Evolutionary conservation across 2,888 invertebrate genomes (phyloP).

Genomic region (Drosophila aldrichi): DNA sequence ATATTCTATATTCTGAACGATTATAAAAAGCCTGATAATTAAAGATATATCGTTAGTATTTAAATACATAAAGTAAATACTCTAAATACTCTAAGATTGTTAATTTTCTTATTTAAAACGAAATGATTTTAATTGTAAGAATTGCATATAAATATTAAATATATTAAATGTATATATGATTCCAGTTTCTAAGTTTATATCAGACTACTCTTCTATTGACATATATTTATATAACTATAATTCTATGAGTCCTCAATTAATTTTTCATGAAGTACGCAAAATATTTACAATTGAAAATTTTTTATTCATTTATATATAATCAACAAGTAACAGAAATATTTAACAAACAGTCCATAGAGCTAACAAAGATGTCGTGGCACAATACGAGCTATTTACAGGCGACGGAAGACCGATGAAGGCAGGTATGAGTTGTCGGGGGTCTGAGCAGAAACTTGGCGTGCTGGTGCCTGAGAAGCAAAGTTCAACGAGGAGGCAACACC

Average conservation of each 20-base stretch:
- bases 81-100: too few relatives aligned
- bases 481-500: slow-evolving; percentile 76
- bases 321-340: slow-evolving; percentile 55
- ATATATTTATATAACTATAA: not conserved
- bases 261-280: not conserved
- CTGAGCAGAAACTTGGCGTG: slow-evolving; percentile 52
- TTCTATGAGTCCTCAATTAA: not conserved
- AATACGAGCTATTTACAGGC: slow-evolving; percentile 50
- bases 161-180: too few relatives aligned
- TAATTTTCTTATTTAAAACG: too few relatives aligned
- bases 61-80: too few relatives aligned
- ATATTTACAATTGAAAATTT: slow-evolving; percentile 15
- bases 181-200: too few relatives aligned
- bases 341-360: slow-evolving; percentile 51
- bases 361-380: slow-evolving; percentile 9
- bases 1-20: too few relatives aligned
- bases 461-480: slow-evolving; percentile 70
- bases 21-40: too few relatives aligned
- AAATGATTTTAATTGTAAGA: too few relatives aligned
- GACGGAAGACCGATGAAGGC: slow-evolving; percentile 78
- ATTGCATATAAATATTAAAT: too few relatives aligned
- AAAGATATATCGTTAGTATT: too few relatives aligned
- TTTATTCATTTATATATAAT: slow-evolving; percentile 40
- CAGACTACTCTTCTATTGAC: too few relatives aligned
- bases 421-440: slow-evolving; percentile 70